These are phyloP conservation scores for Neomonachus schauinslandi DNA, from an alignment of 2,113 vertebrate genomes.

Conservation along the genomic window DNA sequence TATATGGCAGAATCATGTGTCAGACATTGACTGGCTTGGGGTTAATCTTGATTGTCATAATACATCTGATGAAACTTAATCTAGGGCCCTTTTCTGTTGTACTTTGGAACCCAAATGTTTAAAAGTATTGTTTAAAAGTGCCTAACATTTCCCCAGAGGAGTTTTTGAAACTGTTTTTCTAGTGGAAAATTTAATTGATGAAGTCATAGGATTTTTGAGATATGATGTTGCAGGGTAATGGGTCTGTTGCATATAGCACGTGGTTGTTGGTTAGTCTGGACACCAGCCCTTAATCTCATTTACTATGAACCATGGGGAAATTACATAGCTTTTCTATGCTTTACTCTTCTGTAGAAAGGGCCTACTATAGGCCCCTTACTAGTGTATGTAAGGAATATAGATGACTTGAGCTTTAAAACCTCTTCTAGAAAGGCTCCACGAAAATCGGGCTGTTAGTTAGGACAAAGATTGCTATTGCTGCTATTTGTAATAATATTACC, in stretches of 20 bases:
- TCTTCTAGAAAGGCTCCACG: not conserved
- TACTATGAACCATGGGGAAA: not conserved
- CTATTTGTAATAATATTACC: not conserved
- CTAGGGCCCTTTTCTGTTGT: not conserved
- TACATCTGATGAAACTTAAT: not conserved
- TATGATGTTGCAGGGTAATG: not conserved
- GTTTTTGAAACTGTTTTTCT: not conserved
- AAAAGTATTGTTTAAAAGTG: not conserved
- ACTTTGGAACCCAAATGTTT: not conserved
- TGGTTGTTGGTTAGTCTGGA: not conserved
- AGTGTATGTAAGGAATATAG: not conserved
- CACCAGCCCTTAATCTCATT: not conserved
- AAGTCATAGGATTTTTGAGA: constrained; percentile 27
- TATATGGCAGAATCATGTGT: not conserved
- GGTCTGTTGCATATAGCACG: not conserved
- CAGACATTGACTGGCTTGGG: not conserved
- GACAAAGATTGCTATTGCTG: not conserved
- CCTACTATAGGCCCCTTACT: not conserved
- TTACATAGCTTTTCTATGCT: not conserved
- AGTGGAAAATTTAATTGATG: constrained; percentile 4
- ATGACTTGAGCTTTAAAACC: not conserved
- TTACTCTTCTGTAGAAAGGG: not conserved
- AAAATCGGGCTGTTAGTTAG: not conserved
- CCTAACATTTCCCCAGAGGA: not conserved
- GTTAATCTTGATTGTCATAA: not conserved